Evolutionary conservation across 2,113 vertebrate species (phyloP).

Genomic region (Thryonomys swinderianus): DNA sequence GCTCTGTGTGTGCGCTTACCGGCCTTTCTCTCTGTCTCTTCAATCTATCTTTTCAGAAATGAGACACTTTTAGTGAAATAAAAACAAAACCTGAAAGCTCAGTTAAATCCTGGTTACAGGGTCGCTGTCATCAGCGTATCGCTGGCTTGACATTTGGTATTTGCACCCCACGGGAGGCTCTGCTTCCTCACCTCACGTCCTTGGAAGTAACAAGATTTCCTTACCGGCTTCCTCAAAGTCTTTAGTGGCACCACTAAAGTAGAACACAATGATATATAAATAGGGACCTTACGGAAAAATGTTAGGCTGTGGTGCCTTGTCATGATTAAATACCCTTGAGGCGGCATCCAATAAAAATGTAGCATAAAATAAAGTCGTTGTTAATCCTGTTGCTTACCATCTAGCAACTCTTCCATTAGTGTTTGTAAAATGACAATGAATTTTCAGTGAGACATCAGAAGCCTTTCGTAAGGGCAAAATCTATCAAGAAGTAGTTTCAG

Average conservation of each 20-base stretch:
- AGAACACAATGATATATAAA: not conserved
- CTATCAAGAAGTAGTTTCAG: not conserved
- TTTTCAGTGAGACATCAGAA: conserved; percentile 40
- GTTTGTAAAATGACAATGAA: conserved; percentile 29
- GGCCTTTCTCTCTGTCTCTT: fast-evolving
- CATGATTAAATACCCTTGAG: not conserved
- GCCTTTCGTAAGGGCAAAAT: not conserved
- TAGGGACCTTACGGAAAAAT: not conserved
- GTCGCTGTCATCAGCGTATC: not conserved
- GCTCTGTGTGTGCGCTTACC: not conserved
- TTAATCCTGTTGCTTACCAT: not conserved
- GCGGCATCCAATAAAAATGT: not conserved
- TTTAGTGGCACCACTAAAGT: not conserved
- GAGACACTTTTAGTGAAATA: not conserved
- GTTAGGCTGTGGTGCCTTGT: not conserved
- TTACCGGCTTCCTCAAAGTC: not conserved
- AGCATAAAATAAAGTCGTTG: not conserved
- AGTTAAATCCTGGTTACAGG: not conserved
- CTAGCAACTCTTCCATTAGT: not conserved
- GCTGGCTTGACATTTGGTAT: not conserved
- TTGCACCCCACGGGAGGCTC: not conserved
- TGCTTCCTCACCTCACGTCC: not conserved
- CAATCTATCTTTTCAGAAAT: not conserved
- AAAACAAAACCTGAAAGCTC: not conserved
- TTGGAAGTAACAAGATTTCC: not conserved